Base-by-base conservation (phyloP, 2,888 invertebrate genomes). In the Cenopis cana region DNA sequence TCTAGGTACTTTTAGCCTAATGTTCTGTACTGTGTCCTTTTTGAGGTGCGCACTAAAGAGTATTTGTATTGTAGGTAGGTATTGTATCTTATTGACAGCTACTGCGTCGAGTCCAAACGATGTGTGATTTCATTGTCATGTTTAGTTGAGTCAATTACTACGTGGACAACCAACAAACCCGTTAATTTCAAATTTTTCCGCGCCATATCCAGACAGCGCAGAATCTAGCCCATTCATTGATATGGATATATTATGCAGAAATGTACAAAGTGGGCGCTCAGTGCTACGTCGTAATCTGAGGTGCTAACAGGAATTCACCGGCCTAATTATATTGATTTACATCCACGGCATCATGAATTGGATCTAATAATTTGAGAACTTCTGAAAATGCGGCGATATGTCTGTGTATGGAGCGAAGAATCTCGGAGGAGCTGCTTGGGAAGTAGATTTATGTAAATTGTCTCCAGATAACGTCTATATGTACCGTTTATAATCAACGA, bases 311-410 rank as follows among this genome's bases (percentile, higher is more conserved):
- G 81, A 79, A 82, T 79, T 78, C 79, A 77, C 81, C 77, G 77
- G 62, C 57, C 82, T 83, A 85, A 86, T 86, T 85, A 83, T 82
- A 83, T 83, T 83, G 83, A 85, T 84, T 85, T 85, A 86, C 81
- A 82, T 59, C 52, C 60, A 65, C 41, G 50, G 54, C 59, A 33
- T 33, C 33, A 8, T 33, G 33, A 33, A 33, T 33, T 33, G 33
- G 56, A n/a, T 68, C 24, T 24, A 36, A 33, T 12, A 3, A 61
- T 4, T 67, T 52, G 20, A 20, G 38, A 59, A 49, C n/a, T 33
- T 33, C 17, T 61, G 12, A 11, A 61, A 59, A 24, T 54, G 46
- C 6, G 33, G 12, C 41, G 14, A 41, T 41, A 14, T 5, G 14
- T 41, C 41, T 14, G 41, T 41, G 41, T 41, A 12, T 14, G 41